Evolutionary conservation across 2,888 invertebrate genomes (phyloP), one percentile per base, ranked within the genome.

Genomic region (Nomada lathburiana): DNA sequence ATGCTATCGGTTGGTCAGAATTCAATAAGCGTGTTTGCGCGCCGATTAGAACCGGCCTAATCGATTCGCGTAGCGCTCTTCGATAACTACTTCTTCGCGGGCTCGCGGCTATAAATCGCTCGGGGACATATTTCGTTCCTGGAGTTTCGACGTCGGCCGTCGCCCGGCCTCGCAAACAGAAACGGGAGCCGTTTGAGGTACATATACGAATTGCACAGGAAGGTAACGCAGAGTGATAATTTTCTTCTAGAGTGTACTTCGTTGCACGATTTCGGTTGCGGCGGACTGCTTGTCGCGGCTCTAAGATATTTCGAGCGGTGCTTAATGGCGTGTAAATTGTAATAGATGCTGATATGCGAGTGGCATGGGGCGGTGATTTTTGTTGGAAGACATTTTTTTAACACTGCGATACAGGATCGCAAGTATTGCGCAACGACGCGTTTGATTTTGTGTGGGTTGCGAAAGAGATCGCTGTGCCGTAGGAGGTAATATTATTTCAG

Each of bases 11-110:
- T 36, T 23, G 70, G 64, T 80, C 79, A 72, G 85, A 82, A 82
- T 88, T 86, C 87, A 80, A 80, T 59, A 74, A 83, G 42, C 64
- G 82, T 64, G 76, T 68, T 68, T 59, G 75, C 67, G 47, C 63
- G 57, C 69, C 88, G 88, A 88, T 87, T 77, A 82, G 78, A 65
- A 82, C 84, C 75, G 36, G 69, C 68, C 52, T 60, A 76, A 85
- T 83, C 75, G 83, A 84, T 88, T 79, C 70, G 55, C 55, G 42
- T 26, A 64, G 20, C 42, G 63, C 53, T 42, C 52, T 26, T 64
- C 69, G 69, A 64, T 63, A 72, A 68, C 68, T 55, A 52, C 47
- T 76, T 79, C 75, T 76, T 70, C 29, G 52, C 4, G 23, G 7
- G 60, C 70, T 70, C 29, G 44, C 4, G 23, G 7, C 60, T 55